These are phyloP conservation scores for Amblyraja radiata DNA, from an alignment of 2,797 vertebrate species.

Conservation along the genomic window DNA sequence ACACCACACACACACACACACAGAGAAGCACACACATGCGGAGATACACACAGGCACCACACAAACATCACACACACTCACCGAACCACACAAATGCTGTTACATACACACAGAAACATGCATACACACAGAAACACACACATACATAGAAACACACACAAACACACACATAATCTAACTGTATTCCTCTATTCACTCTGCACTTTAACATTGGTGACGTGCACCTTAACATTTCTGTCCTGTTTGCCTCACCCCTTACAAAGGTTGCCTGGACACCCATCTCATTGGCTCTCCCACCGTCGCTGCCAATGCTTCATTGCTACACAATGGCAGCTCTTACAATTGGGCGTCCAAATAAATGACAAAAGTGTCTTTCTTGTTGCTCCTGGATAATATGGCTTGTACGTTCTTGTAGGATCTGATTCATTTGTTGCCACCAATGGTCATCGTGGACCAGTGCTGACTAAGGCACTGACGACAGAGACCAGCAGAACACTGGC, in stretches of 20 bases:
- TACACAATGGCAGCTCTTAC: neutral
- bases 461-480: neutral
- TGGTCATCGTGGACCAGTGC: neutral
- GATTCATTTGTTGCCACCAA: neutral
- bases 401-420: neutral
- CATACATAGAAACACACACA: no score
- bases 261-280: neutral
- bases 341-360: no score
- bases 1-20: no score
- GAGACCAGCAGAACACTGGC: neutral
- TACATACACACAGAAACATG: no score
- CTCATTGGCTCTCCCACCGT: neutral
- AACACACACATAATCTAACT: neutral
- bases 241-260: neutral
- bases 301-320: neutral
- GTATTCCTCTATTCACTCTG: neutral
- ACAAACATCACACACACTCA: no score
- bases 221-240: neutral
- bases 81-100: no score
- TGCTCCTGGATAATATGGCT: neutral
- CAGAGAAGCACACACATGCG: no score
- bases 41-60: no score
- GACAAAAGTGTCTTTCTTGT: neutral
- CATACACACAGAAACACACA: no score
- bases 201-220: neutral